Evolutionary conservation across 2,113 vertebrate species (phyloP), one percentile per base, ranked within the genome.

Genomic region (Protobothrops mucrosquamatus): DNA sequence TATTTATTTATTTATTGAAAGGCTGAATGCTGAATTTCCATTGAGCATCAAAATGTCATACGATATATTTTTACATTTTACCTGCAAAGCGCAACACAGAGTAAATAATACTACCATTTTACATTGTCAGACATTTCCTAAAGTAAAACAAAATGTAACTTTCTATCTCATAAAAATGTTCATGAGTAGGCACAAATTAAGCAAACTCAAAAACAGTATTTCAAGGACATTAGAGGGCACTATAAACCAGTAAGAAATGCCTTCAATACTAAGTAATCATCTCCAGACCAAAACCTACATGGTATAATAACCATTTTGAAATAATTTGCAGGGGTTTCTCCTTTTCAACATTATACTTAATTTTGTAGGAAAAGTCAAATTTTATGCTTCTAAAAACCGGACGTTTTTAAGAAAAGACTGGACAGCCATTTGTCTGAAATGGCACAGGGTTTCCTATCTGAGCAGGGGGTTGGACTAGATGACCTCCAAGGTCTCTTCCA

Each of bases 201-300:
- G 22, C 22, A 92, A 52, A 48, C 29, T 9, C 43, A 34, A 14
- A 59, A n/a, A 10, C 88, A 89, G 56, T 92, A 89, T 92, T 89
- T 57, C 39, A 59, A 39, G 24, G 54, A 20, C 64, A 89, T 43
- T 90, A 85, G 94, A 59, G 90, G 81, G 81, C 2, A 0, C 0
- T 0, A 3, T 0, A 14, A 20, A 4, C 39, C 46, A 89, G 61
- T 15, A 59, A 39, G 61, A 91, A 56, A 39, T 54, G 34, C 24
- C 26, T 23, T 69, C 29, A 69, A 34, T 18, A 6, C 5, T n/a
- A 34, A 69, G 64, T 34, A 3, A 34, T 26, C 23, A 22, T 85
- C 93, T 87, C 15, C n/a, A 11, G 6, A 20, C 0, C 6, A 57
- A 34, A 81, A 81, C 15, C 64, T 20, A 39, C 69, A 81, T 39